Evolutionary conservation across 2,113 vertebrate genomes (phyloP).

Genomic region (Dasyprocta punctata): DNA sequence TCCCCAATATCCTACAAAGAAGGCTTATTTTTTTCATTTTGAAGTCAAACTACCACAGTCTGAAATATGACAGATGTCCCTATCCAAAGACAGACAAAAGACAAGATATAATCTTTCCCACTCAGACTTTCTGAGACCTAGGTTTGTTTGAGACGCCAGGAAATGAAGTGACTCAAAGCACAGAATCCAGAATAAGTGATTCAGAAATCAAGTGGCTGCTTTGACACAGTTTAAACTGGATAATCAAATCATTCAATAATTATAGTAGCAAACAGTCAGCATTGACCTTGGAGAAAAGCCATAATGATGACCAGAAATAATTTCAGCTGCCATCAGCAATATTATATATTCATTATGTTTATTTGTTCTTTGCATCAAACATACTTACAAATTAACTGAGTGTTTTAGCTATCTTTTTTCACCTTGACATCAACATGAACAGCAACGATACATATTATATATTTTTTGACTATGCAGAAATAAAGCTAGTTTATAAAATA

Average conservation of each 20-base stretch:
- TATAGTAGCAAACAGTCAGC: conserved; percentile 49
- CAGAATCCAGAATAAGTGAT: conserved; percentile 44
- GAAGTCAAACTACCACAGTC: not conserved
- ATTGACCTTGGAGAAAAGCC: conserved; percentile 59
- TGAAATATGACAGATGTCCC: not conserved
- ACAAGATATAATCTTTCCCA: not conserved
- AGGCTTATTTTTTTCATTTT: not conserved
- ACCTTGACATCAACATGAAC: conserved; percentile 20
- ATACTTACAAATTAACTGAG: conserved; percentile 53
- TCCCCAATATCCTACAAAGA: not conserved
- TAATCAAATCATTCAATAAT: not conserved
- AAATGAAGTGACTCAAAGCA: conserved; percentile 50
- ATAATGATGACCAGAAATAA: conserved; percentile 46
- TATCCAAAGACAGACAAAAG: not conserved
- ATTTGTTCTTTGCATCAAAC: conserved; percentile 47
- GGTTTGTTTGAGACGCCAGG: not conserved
- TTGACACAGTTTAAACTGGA: conserved; percentile 39
- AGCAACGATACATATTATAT: not conserved
- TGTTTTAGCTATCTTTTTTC: conserved; percentile 41
- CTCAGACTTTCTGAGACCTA: not conserved
- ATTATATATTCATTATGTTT: conserved; percentile 69
- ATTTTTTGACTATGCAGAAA: conserved; percentile 45
- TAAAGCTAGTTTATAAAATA: conserved; percentile 3
- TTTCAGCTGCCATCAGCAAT: conserved; percentile 57
- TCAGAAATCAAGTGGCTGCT: conserved; percentile 54